Conservation (phyloP, 2,797 vertebrate species). For the Euphonia xanthogaster region DNA sequence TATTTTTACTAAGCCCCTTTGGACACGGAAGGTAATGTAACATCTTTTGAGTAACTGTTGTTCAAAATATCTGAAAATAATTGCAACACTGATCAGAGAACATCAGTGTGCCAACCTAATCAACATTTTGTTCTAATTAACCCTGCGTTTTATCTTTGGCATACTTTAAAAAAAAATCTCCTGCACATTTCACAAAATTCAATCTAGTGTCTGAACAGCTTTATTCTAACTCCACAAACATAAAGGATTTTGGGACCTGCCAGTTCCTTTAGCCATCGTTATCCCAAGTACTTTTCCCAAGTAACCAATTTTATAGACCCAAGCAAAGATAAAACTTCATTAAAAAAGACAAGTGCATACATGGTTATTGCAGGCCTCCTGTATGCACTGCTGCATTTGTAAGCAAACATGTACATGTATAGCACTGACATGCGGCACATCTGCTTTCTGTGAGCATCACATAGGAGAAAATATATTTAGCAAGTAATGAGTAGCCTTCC, state of each 20-base stretch:
- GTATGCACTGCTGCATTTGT: neutral
- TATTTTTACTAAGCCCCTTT: neutral
- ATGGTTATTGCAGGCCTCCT: neutral
- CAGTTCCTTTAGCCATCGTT: neutral
- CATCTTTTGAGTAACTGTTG: neutral
- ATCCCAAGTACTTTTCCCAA: neutral
- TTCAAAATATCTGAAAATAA: slow-evolving; percentile 7
- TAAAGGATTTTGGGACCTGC: neutral
- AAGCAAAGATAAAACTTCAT: neutral
- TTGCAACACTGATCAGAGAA: neutral
- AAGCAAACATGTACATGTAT: neutral
- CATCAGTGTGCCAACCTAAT: neutral
- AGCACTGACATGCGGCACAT: neutral
- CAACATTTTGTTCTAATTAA: slow-evolving; percentile 31
- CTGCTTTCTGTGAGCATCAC: slow-evolving; percentile 10
- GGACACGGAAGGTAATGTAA: neutral
- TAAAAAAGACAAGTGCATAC: neutral
- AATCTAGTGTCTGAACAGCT: neutral
- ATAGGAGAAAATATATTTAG: slow-evolving; percentile 32
- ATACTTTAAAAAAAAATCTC: neutral
- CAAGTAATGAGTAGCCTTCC: slow-evolving; percentile 18
- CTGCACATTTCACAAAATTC: neutral
- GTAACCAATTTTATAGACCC: neutral
- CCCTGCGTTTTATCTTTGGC: neutral
- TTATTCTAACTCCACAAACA: neutral